phyloP scores from a whole-genome alignment of 2,797 vertebrate species.

The Onychomys leucogaster region DNA sequence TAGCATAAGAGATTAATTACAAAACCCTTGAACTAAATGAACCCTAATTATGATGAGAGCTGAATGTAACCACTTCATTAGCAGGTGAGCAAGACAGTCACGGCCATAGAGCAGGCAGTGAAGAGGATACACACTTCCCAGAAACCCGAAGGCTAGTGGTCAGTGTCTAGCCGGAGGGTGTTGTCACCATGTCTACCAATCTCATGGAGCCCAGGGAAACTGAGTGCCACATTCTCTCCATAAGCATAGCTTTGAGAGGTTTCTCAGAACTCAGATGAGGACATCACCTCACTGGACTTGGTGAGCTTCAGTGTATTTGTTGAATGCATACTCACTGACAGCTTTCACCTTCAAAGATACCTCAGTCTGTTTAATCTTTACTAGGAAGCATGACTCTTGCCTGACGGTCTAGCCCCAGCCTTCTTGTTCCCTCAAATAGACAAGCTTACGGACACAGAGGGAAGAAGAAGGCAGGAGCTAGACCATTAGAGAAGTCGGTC shows the following conservation, averaged over 20 bases:
- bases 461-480: neutral
- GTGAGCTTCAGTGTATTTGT: neutral
- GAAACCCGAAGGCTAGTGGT: neutral
- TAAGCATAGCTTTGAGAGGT: neutral
- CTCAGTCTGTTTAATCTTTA: neutral
- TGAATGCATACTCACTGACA: neutral
- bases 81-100: neutral
- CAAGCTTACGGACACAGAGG: neutral
- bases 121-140: neutral
- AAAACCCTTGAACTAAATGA: constrained; percentile 76
- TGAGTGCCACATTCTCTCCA: neutral
- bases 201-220: neutral
- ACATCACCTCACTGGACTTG: accelerated
- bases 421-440: neutral
- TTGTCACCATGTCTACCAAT: accelerated
- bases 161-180: neutral
- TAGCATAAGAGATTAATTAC: constrained; percentile 68
- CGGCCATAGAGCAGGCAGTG: neutral
- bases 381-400: neutral
- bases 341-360: neutral
- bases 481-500: neutral
- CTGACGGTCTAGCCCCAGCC: neutral
- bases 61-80: constrained; percentile 45
- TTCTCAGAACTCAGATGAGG: neutral
- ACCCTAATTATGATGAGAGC: constrained; percentile 69